Percentiles rank a stretch among this genome's conserved stretches.
phyloP scores from a whole-genome alignment of 2,888 invertebrate species.

The Calephelis perditalis region DNA sequence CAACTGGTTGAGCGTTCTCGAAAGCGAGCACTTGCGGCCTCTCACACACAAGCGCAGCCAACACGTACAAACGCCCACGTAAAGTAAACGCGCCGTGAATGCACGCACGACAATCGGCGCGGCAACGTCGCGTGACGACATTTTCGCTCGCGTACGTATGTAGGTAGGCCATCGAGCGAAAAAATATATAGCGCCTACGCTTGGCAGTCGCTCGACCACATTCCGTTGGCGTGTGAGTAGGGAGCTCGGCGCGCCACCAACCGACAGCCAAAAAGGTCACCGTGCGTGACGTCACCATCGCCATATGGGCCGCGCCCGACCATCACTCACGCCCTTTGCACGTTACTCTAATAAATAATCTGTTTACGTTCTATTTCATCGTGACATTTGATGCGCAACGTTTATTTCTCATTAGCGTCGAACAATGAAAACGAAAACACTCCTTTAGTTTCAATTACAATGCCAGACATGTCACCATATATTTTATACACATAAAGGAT shows the following conservation, averaged over 20 bases:
- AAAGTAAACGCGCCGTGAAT: conserved; percentile 63
- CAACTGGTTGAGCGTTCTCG: conserved; percentile 74
- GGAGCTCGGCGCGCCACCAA: conserved; percentile 53
- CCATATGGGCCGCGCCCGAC: conserved; percentile 59
- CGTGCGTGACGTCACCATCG: conserved; percentile 63
- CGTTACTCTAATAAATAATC: conserved; percentile 43
- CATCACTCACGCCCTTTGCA: conserved; percentile 52
- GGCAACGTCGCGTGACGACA: conserved; percentile 80
- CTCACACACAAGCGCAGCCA: conserved; percentile 53
- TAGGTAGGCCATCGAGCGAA: conserved; percentile 70
- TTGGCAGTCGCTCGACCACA: conserved; percentile 74
- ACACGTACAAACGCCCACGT: conserved; percentile 65
- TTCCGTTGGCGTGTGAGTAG: conserved; percentile 69
- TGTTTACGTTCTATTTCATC: conserved; percentile 39
- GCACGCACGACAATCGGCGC: conserved; percentile 65
- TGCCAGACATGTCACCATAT: not conserved
- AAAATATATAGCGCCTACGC: conserved; percentile 74
- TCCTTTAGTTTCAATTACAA: not conserved
- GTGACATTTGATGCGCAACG: conserved; percentile 29
- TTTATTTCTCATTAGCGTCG: conserved; percentile 25
- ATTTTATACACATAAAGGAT: too few relatives aligned
- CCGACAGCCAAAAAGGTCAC: conserved; percentile 72
- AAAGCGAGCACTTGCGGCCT: conserved; percentile 71
- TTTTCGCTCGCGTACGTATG: conserved; percentile 76
- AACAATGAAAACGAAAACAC: conserved; percentile 19